Conservation (phyloP, 1,140 invertebrate genomes). For the Dinoponera quadriceps region DNA sequence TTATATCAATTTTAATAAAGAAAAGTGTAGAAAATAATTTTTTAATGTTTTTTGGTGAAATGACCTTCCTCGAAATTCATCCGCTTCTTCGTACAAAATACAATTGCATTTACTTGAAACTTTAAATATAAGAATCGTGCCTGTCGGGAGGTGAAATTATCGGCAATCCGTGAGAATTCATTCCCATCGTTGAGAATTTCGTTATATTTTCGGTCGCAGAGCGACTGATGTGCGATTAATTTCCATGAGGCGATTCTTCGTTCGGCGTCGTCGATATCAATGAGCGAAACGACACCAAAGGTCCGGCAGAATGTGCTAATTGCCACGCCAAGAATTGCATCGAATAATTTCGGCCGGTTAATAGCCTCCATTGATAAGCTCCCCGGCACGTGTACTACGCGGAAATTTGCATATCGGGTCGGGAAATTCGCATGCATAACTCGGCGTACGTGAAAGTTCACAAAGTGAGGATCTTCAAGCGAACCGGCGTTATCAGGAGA, state of each 20-base stretch:
- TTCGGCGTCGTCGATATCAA: constrained; percentile 32
- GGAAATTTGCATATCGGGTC: constrained; percentile 64
- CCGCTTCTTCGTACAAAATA: no score
- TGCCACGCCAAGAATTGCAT: constrained; percentile 45
- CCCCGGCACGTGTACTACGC: constrained; percentile 21
- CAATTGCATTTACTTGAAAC: no score
- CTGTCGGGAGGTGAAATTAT: no score
- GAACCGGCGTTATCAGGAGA: constrained; percentile 30
- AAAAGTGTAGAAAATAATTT: no score
- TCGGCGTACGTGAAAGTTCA: constrained; percentile 26
- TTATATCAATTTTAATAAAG: no score
- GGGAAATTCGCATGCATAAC: constrained; percentile 54
- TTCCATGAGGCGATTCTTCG: not conserved
- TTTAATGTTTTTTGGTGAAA: no score
- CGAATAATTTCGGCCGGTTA: constrained; percentile 57
- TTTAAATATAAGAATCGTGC: no score
- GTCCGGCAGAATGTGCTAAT: constrained; percentile 38
- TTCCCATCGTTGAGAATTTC: no score
- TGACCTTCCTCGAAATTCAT: no score
- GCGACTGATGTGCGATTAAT: no score
- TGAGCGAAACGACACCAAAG: constrained; percentile 41
- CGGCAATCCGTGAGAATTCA: no score
- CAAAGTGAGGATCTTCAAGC: constrained; percentile 34
- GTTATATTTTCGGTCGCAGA: no score
- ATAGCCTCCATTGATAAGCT: constrained; percentile 63